These are phyloP conservation scores for Ormyrus nitidulus DNA, from an alignment of 2,888 invertebrate genomes.

Conservation along the genomic window DNA sequence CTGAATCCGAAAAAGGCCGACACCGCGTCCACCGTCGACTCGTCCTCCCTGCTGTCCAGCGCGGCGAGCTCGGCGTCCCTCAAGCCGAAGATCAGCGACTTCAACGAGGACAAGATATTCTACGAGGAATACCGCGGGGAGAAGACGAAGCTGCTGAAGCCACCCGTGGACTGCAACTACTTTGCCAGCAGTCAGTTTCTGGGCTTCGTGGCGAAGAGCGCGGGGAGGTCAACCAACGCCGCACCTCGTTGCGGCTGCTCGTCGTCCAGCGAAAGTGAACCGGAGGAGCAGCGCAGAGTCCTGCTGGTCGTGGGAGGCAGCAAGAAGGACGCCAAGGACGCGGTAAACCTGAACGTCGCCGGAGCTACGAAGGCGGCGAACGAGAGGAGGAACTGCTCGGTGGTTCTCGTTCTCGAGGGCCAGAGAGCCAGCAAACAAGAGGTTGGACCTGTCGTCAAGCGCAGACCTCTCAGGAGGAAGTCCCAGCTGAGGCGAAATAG, in stretches of 20 bases:
- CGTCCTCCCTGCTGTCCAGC: slow-evolving; percentile 61
- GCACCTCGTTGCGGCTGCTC: slow-evolving; percentile 53
- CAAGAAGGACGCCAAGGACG: slow-evolving; percentile 48
- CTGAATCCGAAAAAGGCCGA: slow-evolving; percentile 56
- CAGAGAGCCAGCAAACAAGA: slow-evolving; percentile 50
- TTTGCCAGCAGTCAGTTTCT: slow-evolving; percentile 72
- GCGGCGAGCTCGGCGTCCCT: slow-evolving; percentile 57
- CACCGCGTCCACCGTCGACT: slow-evolving; percentile 54
- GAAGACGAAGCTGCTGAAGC: slow-evolving; percentile 24
- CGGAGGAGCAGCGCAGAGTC: slow-evolving; percentile 58
- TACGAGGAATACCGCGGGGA: slow-evolving; percentile 67
- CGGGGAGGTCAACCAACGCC: neutral
- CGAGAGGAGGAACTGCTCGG: slow-evolving; percentile 55
- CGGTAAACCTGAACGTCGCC: slow-evolving; percentile 28
- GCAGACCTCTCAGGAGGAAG: slow-evolving; percentile 70
- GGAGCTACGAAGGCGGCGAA: slow-evolving; percentile 10
- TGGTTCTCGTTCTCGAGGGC: slow-evolving; percentile 59
- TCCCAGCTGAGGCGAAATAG: slow-evolving; percentile 63
- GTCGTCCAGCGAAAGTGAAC: slow-evolving; percentile 70
- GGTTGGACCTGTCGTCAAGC: slow-evolving; percentile 1
- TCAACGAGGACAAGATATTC: slow-evolving; percentile 73
- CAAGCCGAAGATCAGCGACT: slow-evolving; percentile 73
- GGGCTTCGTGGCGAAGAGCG: slow-evolving; percentile 66
- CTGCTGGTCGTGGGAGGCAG: slow-evolving; percentile 57
- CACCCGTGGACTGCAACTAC: slow-evolving; percentile 63